phyloP scores from a whole-genome alignment of 2,113 vertebrate genomes.

The Silurus asotus region DNA sequence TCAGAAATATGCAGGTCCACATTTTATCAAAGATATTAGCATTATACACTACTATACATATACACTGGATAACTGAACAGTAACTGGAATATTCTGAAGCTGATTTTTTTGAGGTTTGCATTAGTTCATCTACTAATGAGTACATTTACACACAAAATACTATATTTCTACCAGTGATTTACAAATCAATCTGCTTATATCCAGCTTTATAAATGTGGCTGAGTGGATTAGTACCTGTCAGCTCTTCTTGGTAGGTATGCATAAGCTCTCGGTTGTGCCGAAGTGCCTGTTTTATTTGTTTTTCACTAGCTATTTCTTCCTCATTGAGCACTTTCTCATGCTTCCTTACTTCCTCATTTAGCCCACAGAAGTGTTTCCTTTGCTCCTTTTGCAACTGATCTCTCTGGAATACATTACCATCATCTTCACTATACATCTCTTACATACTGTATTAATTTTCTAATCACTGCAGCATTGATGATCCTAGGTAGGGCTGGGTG shows the following conservation, averaged over 20 bases:
- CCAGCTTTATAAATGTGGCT: neutral
- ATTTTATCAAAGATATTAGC: neutral
- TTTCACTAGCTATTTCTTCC: conserved; percentile 62
- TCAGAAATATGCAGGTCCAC: neutral
- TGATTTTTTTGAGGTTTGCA: neutral
- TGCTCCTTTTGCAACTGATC: conserved; percentile 69
- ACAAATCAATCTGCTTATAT: neutral
- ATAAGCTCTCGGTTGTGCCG: conserved; percentile 68
- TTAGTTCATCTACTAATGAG: neutral
- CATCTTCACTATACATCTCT: neutral
- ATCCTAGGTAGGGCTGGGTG: neutral
- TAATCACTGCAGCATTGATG: neutral
- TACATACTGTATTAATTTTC: neutral
- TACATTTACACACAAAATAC: neutral
- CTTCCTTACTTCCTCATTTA: conserved; percentile 65
- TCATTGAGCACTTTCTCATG: conserved; percentile 61
- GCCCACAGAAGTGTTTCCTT: conserved; percentile 48
- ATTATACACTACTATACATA: no score
- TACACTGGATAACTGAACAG: neutral
- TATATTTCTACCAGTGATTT: neutral
- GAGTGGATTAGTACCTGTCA: conserved; percentile 67
- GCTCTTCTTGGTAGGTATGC: conserved; percentile 69
- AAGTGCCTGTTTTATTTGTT: conserved; percentile 72
- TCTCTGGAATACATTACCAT: conserved; percentile 49
- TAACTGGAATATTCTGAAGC: neutral